Evolutionary conservation across 2,113 vertebrate genomes (phyloP), one percentile per base, ranked within the genome.

Genomic region (Chrysemys picta): DNA sequence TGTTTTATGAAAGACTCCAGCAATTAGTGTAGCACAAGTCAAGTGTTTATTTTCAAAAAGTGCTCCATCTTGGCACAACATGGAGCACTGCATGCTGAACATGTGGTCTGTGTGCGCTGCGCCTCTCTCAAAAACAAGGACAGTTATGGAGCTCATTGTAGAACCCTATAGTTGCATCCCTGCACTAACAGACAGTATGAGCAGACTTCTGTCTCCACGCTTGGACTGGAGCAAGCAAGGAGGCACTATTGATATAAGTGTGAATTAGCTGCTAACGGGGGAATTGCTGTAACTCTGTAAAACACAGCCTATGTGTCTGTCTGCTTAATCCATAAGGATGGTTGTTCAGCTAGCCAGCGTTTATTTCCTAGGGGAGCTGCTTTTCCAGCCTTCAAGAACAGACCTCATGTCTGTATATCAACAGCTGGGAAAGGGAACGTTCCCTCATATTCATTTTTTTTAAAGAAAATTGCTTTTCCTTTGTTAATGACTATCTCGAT

Each of bases 21-120:
- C 31, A 5, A 6, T 31, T 38, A 52, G 24, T 0, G 0, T 21
- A 75, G 72, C 52, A 38, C 24, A 59, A 8, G 52, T 62, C 53
- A 31, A 75, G 31, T 53, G 38, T 38, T 72, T n/a, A 38, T 38
- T 72, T 62, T 72, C 21, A 72, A 21, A 38, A n/a, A 5, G n/a
- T 19, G 69, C 69, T 75, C 72, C 22, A 24, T 42, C 38, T 75
- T 75, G 21, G 72, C 8, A 29, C 59, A 62, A 62, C 10, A 5
- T 4, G 11, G 59, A 62, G 27, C 10, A 62, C 29, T 35, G 62
- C 38, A 42, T 75, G 19, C 72, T 42, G n/a, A 42, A 21, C 21
- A 24, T 75, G 25, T 8, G 10, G 22, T 52, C 35, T 69, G 31
- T 11, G 62, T 27, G 50, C n/a, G 65, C 69, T 38, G 24, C 19